Evolutionary conservation across 2,888 invertebrate genomes (phyloP), one percentile per base, ranked within the genome.

Genomic region (Platerodrilus igneus): DNA sequence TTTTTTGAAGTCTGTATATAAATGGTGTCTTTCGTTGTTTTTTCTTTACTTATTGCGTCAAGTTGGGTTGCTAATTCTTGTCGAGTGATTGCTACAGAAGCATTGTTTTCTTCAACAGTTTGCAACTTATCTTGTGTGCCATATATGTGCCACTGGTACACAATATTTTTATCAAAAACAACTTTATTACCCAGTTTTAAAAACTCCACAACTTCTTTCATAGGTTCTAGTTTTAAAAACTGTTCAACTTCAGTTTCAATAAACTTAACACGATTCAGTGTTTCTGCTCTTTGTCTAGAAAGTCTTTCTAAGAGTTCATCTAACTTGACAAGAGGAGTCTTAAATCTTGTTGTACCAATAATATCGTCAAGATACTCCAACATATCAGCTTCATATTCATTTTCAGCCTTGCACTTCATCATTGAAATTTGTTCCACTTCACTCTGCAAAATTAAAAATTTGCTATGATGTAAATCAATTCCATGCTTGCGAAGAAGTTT

Each of bases 401-500:
- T 80, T 45, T 74, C 76, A 0, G 77, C 91, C 71, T 94, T 99
- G 0, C 95, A 87, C 64, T 96, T 97, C 97, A 99, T 97, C 86
- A 97, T 82, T 0, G 99, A 85, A 55, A 99, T 99, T 64, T 95
- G 94, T 71, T 99, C 99, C 0, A 99, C 97, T 76, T 99, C 99
- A 26, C 99, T 99, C 78, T 97, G 97, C 11, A 99, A 76, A 62
- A 99, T 99, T 17, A 99, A 77, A 65, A 99, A 99, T 26, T 99
- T 74, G 68, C 97, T 99, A 63, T 99, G 93, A 58, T 91, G 89
- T 55, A 99, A 74, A 72, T 99, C 99, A 50, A 99, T 87, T 4
- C 93, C 91, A 64, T 87, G 81, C 0, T 76, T 75, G 41, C 85
- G 74, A 4, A 99, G 70, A 50, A 88, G 67, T 42, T 73, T 75